A percentile compares a stretch with the other conserved stretches of the same genome.
Conservation (phyloP, 2,797 vertebrate species). For the Mus minutoides region DNA sequence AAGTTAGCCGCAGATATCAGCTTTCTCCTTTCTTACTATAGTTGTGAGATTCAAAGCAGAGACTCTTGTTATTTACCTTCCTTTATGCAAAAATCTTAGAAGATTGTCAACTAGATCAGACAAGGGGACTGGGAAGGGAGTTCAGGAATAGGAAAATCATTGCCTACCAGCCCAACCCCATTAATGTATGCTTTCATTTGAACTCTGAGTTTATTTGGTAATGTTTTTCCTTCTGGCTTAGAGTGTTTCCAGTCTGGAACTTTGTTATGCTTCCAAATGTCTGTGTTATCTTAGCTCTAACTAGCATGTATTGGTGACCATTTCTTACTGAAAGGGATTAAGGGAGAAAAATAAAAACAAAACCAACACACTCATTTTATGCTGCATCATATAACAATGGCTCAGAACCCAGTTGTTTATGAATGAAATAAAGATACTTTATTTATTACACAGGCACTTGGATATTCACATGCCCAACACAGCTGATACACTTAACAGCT, state of each 20-base stretch:
- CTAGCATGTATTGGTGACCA: slow-evolving; percentile 54
- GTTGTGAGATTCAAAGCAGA: not conserved
- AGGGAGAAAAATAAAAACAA: slow-evolving; percentile 66
- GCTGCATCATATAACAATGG: slow-evolving; percentile 82
- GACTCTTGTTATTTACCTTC: not conserved
- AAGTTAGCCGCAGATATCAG: not conserved
- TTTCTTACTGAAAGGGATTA: slow-evolving; percentile 50
- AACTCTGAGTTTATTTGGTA: slow-evolving; percentile 5
- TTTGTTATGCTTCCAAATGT: not conserved
- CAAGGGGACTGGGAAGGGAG: not conserved
- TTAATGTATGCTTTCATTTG: not conserved
- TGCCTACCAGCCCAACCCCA: not conserved
- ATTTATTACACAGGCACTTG: slow-evolving; percentile 85
- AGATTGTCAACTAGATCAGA: not conserved
- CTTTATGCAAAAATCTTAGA: not conserved
- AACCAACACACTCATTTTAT: slow-evolving; percentile 79
- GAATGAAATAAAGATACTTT: slow-evolving; percentile 86
- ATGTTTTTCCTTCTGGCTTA: not conserved
- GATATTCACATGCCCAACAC: slow-evolving; percentile 84
- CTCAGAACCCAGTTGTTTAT: slow-evolving; percentile 83
- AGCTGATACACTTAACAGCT: slow-evolving; percentile 83
- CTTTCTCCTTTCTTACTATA: slow-evolving; percentile 13
- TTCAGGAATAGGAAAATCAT: not conserved
- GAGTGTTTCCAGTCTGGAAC: slow-evolving; percentile 32
- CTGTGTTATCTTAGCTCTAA: slow-evolving; percentile 15